phyloP scores from a whole-genome alignment of 2,113 vertebrate species.

The Caranx melampygus region DNA sequence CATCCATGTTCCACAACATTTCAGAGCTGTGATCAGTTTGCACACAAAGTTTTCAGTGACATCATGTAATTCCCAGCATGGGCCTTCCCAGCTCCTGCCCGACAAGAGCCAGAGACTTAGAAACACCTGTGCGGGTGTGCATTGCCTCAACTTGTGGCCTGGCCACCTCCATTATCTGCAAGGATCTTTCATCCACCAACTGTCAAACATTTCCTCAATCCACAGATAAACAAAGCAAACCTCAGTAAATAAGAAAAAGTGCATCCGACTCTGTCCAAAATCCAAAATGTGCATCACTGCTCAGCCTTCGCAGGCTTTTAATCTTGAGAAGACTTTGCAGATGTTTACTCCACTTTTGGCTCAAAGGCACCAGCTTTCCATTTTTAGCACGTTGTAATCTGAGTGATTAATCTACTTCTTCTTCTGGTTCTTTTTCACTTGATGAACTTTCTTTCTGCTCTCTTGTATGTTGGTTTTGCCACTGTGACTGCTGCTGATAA shows the following conservation, averaged over 20 bases:
- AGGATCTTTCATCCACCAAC: not conserved
- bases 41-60: too few species aligned
- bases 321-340: not conserved
- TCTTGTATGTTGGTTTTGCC: not conserved
- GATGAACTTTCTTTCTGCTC: not conserved
- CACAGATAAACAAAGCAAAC: not conserved
- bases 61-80: too few species aligned
- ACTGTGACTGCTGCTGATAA: not conserved
- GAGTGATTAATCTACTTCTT: conserved; percentile 1
- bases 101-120: not conserved
- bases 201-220: not conserved
- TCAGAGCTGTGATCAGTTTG: too few species aligned
- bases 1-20: too few species aligned
- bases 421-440: not conserved
- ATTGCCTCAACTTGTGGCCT: not conserved
- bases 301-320: not conserved
- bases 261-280: not conserved
- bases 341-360: not conserved
- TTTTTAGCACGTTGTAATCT: not conserved
- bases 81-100: not conserved
- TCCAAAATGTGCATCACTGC: not conserved
- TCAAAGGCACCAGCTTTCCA: conserved; percentile 1
- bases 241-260: not conserved
- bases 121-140: not conserved
- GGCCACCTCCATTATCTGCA: not conserved